These are phyloP conservation scores for Eolophus roseicapilla DNA, from an alignment of 2,113 vertebrate genomes.

Conservation along the genomic window DNA sequence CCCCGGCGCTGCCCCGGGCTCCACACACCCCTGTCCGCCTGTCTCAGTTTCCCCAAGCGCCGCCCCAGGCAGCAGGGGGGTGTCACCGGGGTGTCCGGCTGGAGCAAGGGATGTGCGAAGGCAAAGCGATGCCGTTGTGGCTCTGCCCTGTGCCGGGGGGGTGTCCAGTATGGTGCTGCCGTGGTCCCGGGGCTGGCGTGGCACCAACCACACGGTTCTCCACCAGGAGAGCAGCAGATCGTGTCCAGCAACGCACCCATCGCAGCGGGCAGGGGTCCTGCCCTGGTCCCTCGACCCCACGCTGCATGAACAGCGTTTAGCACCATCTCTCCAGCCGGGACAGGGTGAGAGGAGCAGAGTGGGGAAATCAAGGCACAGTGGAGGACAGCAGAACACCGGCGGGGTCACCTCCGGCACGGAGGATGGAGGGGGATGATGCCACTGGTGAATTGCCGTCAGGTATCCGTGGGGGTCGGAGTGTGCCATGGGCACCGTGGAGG, in stretches of 20 bases:
- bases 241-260: not conserved
- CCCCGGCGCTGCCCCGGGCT: not conserved
- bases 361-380: accelerated
- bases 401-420: not conserved
- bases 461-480: not conserved
- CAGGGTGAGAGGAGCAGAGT: not conserved
- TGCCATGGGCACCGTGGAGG: accelerated
- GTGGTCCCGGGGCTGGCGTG: not conserved
- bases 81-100: too few species aligned
- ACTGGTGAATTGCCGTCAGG: not conserved
- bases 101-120: not conserved
- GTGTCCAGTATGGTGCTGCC: not conserved
- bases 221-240: not conserved
- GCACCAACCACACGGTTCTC: not conserved
- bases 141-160: not conserved
- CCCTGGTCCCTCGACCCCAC: not conserved
- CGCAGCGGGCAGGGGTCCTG: not conserved
- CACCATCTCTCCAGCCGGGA: not conserved
- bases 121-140: not conserved
- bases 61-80: not conserved
- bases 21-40: not conserved
- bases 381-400: not conserved
- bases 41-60: not conserved
- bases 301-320: not conserved
- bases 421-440: not conserved